Conservation (phyloP, 2,113 vertebrate genomes). For the Furnarius figulus region DNA sequence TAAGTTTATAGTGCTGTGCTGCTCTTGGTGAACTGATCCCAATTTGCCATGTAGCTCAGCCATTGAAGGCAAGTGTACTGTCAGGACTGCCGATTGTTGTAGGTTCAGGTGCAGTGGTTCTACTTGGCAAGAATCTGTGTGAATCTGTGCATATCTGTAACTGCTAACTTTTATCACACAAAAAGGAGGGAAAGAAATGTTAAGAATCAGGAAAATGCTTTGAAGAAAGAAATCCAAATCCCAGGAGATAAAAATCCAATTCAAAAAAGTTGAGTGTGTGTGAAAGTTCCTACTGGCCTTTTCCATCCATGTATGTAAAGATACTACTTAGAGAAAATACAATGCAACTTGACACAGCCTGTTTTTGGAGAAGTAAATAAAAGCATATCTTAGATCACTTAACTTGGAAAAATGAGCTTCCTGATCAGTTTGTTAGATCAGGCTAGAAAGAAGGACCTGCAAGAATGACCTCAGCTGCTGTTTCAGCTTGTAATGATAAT, state of each 20-base stretch:
- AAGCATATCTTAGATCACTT: neutral
- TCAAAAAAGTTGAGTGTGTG: neutral
- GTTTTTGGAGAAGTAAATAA: neutral
- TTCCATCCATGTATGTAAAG: neutral
- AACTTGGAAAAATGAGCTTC: neutral
- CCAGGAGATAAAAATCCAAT: neutral
- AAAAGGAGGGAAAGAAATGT: accelerated
- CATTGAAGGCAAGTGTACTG: accelerated
- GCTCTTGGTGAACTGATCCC: neutral
- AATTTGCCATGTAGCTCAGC: neutral
- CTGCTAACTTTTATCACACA: no score
- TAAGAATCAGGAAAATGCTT: neutral
- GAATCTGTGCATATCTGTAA: no score
- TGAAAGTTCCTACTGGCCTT: neutral
- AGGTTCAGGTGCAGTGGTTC: neutral
- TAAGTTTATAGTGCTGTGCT: neutral
- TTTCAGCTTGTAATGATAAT: neutral
- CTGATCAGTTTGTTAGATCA: neutral
- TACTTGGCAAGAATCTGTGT: neutral
- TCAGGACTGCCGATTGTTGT: neutral
- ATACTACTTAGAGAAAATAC: neutral
- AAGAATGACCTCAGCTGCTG: neutral
- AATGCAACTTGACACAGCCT: neutral
- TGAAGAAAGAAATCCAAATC: neutral
- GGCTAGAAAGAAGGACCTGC: neutral